A percentile compares a stretch with the other conserved stretches of the same genome.
Conservation (phyloP, 1,140 invertebrate species). For the Bombus picipes region DNA sequence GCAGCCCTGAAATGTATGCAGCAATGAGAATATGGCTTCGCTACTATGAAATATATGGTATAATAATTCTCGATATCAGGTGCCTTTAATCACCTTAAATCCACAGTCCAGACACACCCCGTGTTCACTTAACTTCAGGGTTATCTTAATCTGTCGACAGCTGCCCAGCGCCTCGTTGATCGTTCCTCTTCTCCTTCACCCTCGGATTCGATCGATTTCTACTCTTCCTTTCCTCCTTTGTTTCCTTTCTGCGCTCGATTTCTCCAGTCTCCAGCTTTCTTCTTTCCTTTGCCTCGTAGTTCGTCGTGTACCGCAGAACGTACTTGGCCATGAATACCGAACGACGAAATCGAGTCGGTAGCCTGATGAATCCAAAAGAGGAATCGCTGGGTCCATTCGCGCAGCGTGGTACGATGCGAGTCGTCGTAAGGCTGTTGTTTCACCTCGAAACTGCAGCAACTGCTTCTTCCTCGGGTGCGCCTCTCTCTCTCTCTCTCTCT, state of each 20-base stretch:
- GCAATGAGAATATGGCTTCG: conserved; percentile 73
- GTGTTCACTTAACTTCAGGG: conserved; percentile 80
- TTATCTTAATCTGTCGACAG: conserved; percentile 84
- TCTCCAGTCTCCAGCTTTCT: not conserved
- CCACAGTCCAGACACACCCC: conserved; percentile 79
- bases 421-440: not conserved
- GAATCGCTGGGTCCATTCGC: not conserved
- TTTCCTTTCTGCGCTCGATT: conserved; percentile 12
- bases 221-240: conserved; percentile 8
- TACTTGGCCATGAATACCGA: not conserved
- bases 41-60: conserved; percentile 78
- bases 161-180: conserved; percentile 81
- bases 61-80: conserved; percentile 83
- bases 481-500: not conserved
- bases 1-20: conserved; percentile 68
- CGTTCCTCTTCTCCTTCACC: conserved; percentile 67
- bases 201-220: conserved; percentile 51
- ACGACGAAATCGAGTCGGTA: not conserved
- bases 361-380: not conserved
- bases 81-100: conserved; percentile 83
- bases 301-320: not conserved
- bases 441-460: not conserved
- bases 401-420: too few relatives aligned
- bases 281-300: conserved; percentile 19
- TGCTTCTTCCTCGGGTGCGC: too few relatives aligned